These are phyloP conservation scores for Chrysolophus pictus DNA, from an alignment of 2,797 vertebrate species.

Conservation along the genomic window DNA sequence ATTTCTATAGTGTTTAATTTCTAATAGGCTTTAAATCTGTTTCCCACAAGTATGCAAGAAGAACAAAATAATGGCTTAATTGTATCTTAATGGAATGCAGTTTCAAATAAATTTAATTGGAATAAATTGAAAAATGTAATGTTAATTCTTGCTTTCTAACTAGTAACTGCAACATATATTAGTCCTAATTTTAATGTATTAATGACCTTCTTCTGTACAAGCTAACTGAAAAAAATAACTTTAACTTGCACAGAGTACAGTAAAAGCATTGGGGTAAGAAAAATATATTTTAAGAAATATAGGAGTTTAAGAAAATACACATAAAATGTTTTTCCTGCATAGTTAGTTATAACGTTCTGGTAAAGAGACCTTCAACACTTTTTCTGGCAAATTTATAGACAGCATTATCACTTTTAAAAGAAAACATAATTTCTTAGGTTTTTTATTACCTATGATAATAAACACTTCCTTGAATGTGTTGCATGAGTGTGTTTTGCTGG, in stretches of 20 bases:
- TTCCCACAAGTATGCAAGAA: neutral
- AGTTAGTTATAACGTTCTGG: neutral
- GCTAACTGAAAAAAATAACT: neutral
- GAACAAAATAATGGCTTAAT: neutral
- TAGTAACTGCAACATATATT: neutral
- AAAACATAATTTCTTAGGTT: slow-evolving; percentile 43
- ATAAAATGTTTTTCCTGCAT: neutral
- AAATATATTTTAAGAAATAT: neutral
- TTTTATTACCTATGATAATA: slow-evolving; percentile 55
- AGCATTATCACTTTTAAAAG: slow-evolving; percentile 53
- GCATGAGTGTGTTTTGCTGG: slow-evolving; percentile 23
- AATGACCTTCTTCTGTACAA: neutral
- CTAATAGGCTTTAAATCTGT: neutral
- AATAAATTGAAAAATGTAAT: neutral
- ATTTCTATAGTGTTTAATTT: slow-evolving; percentile 23
- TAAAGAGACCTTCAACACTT: slow-evolving; percentile 8
- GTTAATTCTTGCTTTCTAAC: neutral
- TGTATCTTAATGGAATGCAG: neutral
- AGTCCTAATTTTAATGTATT: neutral
- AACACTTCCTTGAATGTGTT: slow-evolving; percentile 41
- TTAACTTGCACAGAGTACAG: neutral
- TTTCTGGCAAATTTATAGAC: slow-evolving; percentile 44
- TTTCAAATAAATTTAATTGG: neutral
- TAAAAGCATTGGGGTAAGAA: neutral
- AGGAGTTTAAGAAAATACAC: neutral